A percentile compares a stretch with the other conserved stretches of the same genome.
Conservation (phyloP, 1,140 invertebrate genomes). For the Drosophila asahinai region DNA sequence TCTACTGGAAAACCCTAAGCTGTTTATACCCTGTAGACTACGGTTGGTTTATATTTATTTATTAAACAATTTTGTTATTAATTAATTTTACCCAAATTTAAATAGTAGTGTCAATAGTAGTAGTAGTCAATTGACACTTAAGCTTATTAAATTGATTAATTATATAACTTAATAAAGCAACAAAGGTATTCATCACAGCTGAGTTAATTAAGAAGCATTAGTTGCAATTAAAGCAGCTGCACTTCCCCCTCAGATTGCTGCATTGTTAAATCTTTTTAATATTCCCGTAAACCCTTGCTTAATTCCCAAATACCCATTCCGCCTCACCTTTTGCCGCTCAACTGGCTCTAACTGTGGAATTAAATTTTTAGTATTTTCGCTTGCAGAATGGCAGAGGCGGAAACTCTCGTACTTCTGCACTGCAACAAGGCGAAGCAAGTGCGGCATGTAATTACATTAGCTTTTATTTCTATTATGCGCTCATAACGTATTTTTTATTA, state of each 20-base stretch:
- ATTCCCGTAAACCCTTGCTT: background rate
- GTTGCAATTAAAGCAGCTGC: background rate
- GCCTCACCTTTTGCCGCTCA: constrained; percentile 23
- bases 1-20: background rate
- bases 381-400: constrained; percentile 13
- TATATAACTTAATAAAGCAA: background rate
- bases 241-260: background rate
- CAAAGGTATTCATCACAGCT: background rate
- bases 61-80: background rate
- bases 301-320: constrained; percentile 19
- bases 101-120: too few relatives aligned
- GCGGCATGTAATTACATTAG: constrained; percentile 72
- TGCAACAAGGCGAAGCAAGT: constrained; percentile 57
- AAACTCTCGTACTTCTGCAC: constrained; percentile 30
- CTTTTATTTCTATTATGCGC: constrained; percentile 79
- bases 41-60: background rate
- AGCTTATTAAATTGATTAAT: background rate
- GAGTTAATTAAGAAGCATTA: background rate
- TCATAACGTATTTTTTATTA: constrained; percentile 76
- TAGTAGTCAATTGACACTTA: too few relatives aligned
- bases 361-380: constrained; percentile 57
- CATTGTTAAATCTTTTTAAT: background rate
- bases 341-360: constrained; percentile 53
- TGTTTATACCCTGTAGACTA: constrained; percentile 7
- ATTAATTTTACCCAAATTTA: background rate